These are phyloP conservation scores for Nesogale talazaci DNA, from an alignment of 2,113 vertebrate genomes.

Conservation along the genomic window DNA sequence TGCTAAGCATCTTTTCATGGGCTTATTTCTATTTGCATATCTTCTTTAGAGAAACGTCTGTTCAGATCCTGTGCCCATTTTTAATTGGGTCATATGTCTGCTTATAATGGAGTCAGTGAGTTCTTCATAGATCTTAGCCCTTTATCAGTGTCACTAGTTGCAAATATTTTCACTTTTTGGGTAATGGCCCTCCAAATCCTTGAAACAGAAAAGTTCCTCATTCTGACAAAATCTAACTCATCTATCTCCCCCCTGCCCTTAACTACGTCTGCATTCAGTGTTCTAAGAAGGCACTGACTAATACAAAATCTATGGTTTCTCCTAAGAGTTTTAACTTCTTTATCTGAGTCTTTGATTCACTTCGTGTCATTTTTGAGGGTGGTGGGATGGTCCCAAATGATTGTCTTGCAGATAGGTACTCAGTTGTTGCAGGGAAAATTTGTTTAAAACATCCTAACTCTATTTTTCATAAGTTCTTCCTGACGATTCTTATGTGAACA, in stretches of 20 bases:
- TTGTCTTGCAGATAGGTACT: conserved; percentile 8
- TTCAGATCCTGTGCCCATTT: conserved; percentile 36
- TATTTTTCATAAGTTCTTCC: conserved; percentile 11
- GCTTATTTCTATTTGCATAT: background rate
- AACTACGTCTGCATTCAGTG: background rate
- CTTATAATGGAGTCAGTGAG: conserved; percentile 28
- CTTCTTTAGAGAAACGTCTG: conserved; percentile 18
- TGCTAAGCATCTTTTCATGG: conserved; percentile 12
- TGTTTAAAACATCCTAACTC: background rate
- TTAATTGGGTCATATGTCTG: conserved; percentile 33
- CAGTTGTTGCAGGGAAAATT: background rate
- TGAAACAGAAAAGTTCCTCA: background rate
- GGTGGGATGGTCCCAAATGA: background rate
- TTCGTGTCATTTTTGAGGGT: background rate
- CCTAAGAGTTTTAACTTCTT: conserved; percentile 42
- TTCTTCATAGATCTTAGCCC: conserved; percentile 10
- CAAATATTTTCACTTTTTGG: conserved; percentile 31
- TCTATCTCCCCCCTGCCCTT: conserved; percentile 4
- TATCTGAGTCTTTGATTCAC: background rate
- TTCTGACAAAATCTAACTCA: conserved; percentile 44
- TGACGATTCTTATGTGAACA: conserved; percentile 2
- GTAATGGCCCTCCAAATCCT: background rate
- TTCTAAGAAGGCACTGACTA: conserved; percentile 24
- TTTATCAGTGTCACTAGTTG: conserved; percentile 17
- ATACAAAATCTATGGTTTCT: conserved; percentile 31